Conservation (phyloP, 1,140 invertebrate species). For the Polyergus mexicanus region DNA sequence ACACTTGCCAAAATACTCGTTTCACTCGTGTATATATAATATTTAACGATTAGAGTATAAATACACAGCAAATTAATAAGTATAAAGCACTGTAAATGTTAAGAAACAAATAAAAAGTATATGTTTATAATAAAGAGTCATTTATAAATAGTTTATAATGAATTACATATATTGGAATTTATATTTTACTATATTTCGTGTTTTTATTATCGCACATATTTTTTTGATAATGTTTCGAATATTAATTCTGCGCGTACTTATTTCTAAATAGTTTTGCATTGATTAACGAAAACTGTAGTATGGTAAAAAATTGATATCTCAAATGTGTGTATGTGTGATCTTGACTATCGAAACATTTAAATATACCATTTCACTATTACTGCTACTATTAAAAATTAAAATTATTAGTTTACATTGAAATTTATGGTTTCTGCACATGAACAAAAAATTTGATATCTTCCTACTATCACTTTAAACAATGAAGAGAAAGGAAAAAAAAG, state of each 20-base stretch:
- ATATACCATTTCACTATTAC: background rate
- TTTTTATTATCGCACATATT: conserved; percentile 4
- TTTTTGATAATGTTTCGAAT: background rate
- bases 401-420: background rate
- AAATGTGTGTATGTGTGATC: background rate
- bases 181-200: background rate
- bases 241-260: background rate
- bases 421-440: background rate
- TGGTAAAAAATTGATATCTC: background rate
- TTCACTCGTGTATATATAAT: background rate
- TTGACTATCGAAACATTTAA: background rate
- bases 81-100: background rate
- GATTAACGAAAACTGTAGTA: background rate
- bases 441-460: background rate
- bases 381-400: conserved; percentile 3
- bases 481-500: background rate
- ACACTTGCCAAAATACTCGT: background rate
- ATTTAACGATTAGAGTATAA: background rate
- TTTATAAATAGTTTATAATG: background rate
- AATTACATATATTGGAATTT: conserved; percentile 3
- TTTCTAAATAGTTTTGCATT: background rate
- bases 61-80: background rate
- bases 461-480: background rate
- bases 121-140: background rate
- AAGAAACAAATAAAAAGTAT: background rate